Conservation (phyloP, 2,797 vertebrate genomes). For the Spea hammondii region DNA sequence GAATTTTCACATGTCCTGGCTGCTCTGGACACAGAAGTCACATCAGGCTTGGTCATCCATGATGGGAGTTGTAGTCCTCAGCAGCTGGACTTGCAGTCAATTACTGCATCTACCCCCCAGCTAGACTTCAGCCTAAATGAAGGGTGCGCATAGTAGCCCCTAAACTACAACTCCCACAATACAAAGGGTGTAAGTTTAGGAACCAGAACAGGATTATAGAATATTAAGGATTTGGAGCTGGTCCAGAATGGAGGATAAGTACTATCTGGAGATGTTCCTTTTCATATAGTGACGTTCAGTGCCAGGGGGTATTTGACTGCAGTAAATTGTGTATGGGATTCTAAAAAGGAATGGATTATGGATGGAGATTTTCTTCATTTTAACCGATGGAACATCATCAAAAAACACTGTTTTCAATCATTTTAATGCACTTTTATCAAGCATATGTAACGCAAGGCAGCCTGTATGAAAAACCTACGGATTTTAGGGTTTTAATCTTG, state of each 20-base stretch:
- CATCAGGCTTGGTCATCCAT: no score
- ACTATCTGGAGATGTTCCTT: constrained; percentile 4
- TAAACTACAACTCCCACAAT: constrained; percentile 18
- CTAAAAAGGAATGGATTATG: constrained; percentile 25
- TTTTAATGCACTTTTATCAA: background rate
- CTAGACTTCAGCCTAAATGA: background rate
- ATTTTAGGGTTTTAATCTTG: background rate
- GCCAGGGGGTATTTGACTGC: constrained; percentile 28
- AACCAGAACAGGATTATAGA: constrained; percentile 13
- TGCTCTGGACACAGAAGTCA: no score
- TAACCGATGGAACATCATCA: no score
- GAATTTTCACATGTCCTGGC: no score
- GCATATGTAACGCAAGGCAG: background rate
- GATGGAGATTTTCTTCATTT: background rate
- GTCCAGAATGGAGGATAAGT: constrained; percentile 7
- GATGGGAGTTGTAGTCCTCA: no score
- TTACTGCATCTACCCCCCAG: background rate
- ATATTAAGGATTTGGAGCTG: constrained; percentile 12
- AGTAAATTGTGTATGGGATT: constrained; percentile 6
- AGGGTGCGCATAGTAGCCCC: background rate
- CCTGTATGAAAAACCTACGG: background rate
- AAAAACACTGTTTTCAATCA: background rate
- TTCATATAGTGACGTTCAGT: constrained; percentile 3
- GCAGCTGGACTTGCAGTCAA: background rate
- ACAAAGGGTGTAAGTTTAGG: background rate